These are phyloP conservation scores for Pasiphila rectangulata DNA, from an alignment of 2,888 invertebrate species.

Conservation along the genomic window DNA sequence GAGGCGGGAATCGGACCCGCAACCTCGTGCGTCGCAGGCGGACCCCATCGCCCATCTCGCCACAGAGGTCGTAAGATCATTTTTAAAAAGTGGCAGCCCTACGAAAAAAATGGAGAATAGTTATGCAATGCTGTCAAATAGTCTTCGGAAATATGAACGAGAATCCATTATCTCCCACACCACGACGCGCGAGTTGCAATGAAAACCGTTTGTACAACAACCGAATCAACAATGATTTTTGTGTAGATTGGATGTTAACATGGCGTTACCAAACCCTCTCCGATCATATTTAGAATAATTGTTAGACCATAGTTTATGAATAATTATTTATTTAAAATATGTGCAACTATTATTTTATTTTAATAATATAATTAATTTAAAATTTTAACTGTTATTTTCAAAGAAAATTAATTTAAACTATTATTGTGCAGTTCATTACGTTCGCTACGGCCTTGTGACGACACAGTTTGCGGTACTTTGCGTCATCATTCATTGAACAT, in stretches of 20 bases:
- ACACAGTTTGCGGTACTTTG: conserved; percentile 64
- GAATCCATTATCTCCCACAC: too few relatives aligned
- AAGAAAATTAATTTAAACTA: conserved; percentile 25
- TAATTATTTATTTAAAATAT: background rate
- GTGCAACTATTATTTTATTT: background rate
- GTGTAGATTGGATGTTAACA: background rate
- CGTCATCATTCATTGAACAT: conserved; percentile 73
- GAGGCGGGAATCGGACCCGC: too few relatives aligned
- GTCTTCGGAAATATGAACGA: too few relatives aligned
- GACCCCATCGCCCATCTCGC: too few relatives aligned
- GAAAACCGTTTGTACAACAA: too few relatives aligned
- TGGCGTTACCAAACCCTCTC: conserved; percentile 10
- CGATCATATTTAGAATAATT: too few relatives aligned
- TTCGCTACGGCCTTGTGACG: conserved; percentile 56
- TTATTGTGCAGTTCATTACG: conserved; percentile 49
- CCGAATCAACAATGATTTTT: too few relatives aligned
- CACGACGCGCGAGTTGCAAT: too few relatives aligned
- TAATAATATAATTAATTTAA: background rate
- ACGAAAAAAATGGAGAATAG: background rate
- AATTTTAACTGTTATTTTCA: background rate
- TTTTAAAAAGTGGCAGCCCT: background rate
- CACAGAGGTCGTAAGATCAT: too few relatives aligned
- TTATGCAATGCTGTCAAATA: too few relatives aligned
- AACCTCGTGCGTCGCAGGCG: too few relatives aligned
- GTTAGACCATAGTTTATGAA: too few relatives aligned